Evolutionary conservation across 1,140 invertebrate species (phyloP).

Genomic region (Nephila pilipes): DNA sequence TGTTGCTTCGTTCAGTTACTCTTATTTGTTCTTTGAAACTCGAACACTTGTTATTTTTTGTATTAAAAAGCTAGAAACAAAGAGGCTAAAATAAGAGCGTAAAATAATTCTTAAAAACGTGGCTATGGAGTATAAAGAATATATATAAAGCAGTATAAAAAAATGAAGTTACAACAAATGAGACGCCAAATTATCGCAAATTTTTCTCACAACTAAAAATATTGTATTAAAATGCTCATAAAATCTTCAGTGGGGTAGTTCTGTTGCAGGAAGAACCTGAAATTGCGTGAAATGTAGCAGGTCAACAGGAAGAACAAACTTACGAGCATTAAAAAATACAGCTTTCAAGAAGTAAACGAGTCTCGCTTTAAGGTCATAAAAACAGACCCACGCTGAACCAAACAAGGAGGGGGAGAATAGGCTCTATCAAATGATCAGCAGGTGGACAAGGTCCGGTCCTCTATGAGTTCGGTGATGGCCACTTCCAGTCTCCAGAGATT

Average conservation of each 20-base stretch:
- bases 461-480: neutral
- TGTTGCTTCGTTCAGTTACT: too few species aligned
- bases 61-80: too few species aligned
- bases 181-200: neutral
- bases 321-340: constrained; percentile 10
- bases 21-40: too few species aligned
- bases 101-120: too few species aligned
- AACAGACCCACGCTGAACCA: neutral
- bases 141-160: too few species aligned
- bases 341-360: constrained; percentile 73
- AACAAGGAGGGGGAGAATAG: neutral
- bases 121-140: too few species aligned
- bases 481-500: constrained; percentile 53
- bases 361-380: constrained; percentile 49
- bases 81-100: too few species aligned
- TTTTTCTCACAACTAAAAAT: neutral
- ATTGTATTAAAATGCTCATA: neutral
- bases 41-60: too few species aligned
- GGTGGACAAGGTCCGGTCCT: neutral
- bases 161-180: too few species aligned
- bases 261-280: neutral
- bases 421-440: constrained; percentile 23
- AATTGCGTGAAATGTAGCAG: neutral
- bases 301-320: neutral
- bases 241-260: too few species aligned